Base-by-base conservation (phyloP, 2,113 vertebrate species). In the Rhea americana region DNA sequence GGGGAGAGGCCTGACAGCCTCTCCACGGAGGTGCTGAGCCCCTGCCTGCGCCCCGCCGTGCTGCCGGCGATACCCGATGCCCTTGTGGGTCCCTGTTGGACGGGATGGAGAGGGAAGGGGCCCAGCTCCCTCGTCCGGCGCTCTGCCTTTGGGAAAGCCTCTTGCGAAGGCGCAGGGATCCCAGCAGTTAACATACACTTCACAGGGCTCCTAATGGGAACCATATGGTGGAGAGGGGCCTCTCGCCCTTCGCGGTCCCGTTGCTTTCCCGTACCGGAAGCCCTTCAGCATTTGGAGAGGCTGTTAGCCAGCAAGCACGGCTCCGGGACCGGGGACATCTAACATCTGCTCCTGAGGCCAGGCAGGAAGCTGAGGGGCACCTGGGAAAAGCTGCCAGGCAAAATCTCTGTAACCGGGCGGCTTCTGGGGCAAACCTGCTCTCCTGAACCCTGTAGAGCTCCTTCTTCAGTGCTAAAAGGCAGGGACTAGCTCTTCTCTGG, bases 161-260 rank as follows among this genome's bases (percentile, higher is more conserved):
- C 79, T 47, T 5, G 87, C 71, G 0, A 0, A 1, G 55, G 72
- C 28, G 2, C 47, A 21, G 82, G 0, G 79, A 93, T 91, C 85
- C 87, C 85, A 59, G 91, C 85, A 43, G 79, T 24, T 35, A 91
- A 87, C 55, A 71, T 3, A 10, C 50, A 35, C 82, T 85, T 85
- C 79, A 22, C 41, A 4, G 85, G 55, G 85, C 82, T 53, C 56
- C 85, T 96, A 4, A 95, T 90, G 90, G 95, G 90, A 96, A 70
- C 82, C 96, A 95, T 5, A 51, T 93, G 96, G 79, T 30, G 16
- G 76, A 43, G 19, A 90, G 93, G 90, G 95, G 93, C 96, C 94
- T 55, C 93, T 76, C 6, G 3, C 68, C 88, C 93, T 84, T 30
- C 1, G 9, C 79, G 41, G 59, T 6, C 81, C 1, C 3, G 2